These are phyloP conservation scores for Panagrolaimus sp. DNA, from an alignment of 1,140 invertebrate genomes.

Conservation along the genomic window DNA sequence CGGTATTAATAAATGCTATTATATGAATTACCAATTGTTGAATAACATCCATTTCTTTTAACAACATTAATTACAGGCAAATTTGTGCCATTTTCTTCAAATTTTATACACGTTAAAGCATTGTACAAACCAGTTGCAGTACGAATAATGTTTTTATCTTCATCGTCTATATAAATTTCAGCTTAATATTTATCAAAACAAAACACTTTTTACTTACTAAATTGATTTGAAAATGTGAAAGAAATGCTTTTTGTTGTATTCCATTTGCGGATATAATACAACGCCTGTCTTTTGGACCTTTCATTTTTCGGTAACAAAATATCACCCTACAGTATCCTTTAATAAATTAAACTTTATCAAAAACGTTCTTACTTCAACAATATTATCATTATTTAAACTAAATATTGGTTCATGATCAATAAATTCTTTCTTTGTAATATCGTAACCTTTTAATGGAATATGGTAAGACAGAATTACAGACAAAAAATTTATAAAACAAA, in stretches of 20 bases:
- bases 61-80: constrained; percentile 11
- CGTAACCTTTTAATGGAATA: too few species aligned
- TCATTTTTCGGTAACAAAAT: too few species aligned
- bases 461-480: too few species aligned
- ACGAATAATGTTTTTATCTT: neutral
- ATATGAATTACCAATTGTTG: constrained; percentile 1
- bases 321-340: too few species aligned
- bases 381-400: too few species aligned
- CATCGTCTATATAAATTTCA: neutral
- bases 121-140: neutral
- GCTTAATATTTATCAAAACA: neutral
- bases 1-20: neutral
- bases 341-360: too few species aligned
- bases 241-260: neutral
- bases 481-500: too few species aligned
- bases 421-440: too few species aligned
- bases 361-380: too few species aligned
- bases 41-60: constrained; percentile 11
- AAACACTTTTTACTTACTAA: too few species aligned
- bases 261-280: neutral
- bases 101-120: constrained; percentile 3
- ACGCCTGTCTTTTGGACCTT: too few species aligned
- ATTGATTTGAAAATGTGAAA: constrained; percentile 7
- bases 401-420: too few species aligned
- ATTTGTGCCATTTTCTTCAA: constrained; percentile 6